Conservation (phyloP, 37 sponge, comb jelly and placozoan genomes). For the Lycopodina hypogea region DNA sequence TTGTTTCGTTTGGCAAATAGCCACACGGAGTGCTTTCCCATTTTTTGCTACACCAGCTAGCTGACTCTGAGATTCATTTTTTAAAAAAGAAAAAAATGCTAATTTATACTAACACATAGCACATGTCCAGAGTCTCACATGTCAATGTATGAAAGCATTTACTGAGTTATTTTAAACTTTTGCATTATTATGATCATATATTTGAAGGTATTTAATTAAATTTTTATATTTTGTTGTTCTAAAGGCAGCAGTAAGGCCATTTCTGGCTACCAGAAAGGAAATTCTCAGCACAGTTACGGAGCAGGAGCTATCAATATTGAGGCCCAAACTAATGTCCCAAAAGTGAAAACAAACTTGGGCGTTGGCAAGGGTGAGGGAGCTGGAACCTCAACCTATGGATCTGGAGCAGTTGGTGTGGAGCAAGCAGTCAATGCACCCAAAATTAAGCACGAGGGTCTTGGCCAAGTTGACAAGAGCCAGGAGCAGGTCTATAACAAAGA, state of each 20-base stretch:
- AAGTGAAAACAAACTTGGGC: constrained; percentile 61
- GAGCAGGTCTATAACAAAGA: constrained; percentile 39
- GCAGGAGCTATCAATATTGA: constrained; percentile 77
- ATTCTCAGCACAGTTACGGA: constrained; percentile 66
- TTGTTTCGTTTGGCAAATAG: no score
- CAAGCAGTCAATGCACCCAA: constrained; percentile 74
- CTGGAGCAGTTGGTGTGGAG: constrained; percentile 70
- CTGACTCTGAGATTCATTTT: no score
- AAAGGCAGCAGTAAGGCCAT: constrained; percentile 48
- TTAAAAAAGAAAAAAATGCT: no score
- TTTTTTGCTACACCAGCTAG: no score
- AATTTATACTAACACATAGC: no score
- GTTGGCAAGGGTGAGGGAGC: constrained; percentile 59
- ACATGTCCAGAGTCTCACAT: no score
- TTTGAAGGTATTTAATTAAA: not conserved
- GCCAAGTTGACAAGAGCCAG: constrained; percentile 73
- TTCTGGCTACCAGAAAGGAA: constrained; percentile 58
- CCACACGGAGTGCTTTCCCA: no score
- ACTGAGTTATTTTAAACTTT: no score
- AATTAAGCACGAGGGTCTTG: constrained; percentile 73
- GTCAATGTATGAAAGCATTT: no score
- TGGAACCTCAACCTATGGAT: constrained; percentile 68
- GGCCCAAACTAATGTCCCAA: constrained; percentile 60
- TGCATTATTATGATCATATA: no score
- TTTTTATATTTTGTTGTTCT: not conserved